Evolutionary conservation across 1,140 invertebrate genomes (phyloP), one percentile per base, ranked within the genome.

Genomic region (Bilobella aurantiaca): DNA sequence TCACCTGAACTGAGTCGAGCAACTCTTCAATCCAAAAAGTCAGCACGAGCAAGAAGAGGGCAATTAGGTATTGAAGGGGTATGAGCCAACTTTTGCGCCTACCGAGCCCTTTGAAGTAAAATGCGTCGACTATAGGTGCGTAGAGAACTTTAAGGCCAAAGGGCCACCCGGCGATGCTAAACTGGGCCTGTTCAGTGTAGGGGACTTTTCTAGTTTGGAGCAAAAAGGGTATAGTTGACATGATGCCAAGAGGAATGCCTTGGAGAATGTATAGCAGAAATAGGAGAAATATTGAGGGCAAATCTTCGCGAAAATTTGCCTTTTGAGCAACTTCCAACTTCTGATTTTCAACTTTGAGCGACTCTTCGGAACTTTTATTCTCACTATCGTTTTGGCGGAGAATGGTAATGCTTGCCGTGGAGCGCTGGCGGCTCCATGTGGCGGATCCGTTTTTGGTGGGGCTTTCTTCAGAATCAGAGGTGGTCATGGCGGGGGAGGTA

Each of bases 241-340:
- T 89, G 23, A 99, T 78, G 8, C 96, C 96, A 1, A 99, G 78
- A 1, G 96, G 96, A 76, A 98, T 92, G 0, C 93, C 96, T 83
- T 99, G 94, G 3, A 98, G 79, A 37, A 95, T 81, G 75, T 98
- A 98, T 0, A 98, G 80, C 76, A 95, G 91, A 68, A 95, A 82
- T 57, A 98, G 79, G 47, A 96, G 81, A 1, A 85, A 81, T 73
- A 98, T 91, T 14, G 62, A 63, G 3, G 25, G 25, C 12, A 63
- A 28, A 56, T 63, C 62, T 59, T 59, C 14, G 5, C 18, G 5
- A 12, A 5, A 62, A 25, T 62, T 37, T 46, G 59, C 31, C 42
- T 62, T 62, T 46, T 14, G 12, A 18, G 58, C 3, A 14, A 29
- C n/a, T n/a, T n/a, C n/a, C n/a, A n/a, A n/a, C n/a, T n/a, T n/a